Evolutionary conservation across 2,113 vertebrate genomes (phyloP), one percentile per base, ranked within the genome.

Genomic region (Psittacula cyanocephala): DNA sequence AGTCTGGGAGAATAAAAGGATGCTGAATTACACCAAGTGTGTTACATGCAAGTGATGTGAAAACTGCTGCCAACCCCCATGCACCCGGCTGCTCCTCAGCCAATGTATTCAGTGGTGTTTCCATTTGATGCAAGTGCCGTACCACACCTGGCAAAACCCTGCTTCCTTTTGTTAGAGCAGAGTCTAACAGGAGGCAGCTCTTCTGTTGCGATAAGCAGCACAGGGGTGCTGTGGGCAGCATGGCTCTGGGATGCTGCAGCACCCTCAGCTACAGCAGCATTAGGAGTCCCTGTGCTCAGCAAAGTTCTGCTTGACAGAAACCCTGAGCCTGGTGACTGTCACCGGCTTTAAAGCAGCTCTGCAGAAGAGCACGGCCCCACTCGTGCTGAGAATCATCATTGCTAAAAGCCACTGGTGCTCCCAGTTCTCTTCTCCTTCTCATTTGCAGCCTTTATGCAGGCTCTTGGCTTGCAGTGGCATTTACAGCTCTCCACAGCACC

Each of bases 91-190:
- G 59, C 75, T 71, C 3, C 80, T 27, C 33, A 4, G 79, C 2
- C 43, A 0, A 24, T 62, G 25, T 19, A 37, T 64, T 9, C 62
- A 39, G 75, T 2, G 1, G 37, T 5, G 39, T 10, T 60, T 17
- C 47, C 37, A 4, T 37, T 24, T 3, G 4, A 8, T 2, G 10
- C 0, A 0, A n/a, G 59, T 29, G 68, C 62, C 27, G 1, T 0
- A 1, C 2, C 44, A 2, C 49, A 13, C 35, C 49, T 33, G 53
- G 63, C 31, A 14, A n/a, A 17, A 8, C 1, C 4, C 31, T 3
- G 6, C 6, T 67, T 8, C 72, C 81, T 31, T 52, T 10, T 8
- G 28, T 7, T 17, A 39, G 63, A 27, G 49, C 81, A 37, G 79
- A 6, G 55, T 43, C 25, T 57, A 8, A 2, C 2, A 17, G 49